Base-by-base conservation (phyloP, 1,140 invertebrate species). In the Cephus cinctus region DNA sequence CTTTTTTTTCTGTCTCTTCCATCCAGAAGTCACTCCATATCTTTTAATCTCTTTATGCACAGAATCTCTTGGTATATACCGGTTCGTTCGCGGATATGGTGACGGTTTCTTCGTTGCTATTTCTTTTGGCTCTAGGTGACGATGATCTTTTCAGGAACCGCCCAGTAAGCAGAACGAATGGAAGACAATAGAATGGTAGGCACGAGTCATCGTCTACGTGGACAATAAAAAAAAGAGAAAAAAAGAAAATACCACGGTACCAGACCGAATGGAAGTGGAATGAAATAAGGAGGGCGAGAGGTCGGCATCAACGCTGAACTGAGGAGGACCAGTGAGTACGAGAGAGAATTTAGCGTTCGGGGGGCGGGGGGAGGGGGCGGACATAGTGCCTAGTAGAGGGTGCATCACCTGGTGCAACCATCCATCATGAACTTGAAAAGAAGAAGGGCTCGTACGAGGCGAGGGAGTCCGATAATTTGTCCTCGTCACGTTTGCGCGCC, bases 341-440 rank as follows among this genome's bases (percentile, higher is more conserved):
- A 36, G 19, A 36, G 14, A 18, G 8, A 36, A 18, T 14, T 18
- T 15, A 18, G 14, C 8, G 14, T n/a, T 36, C 34, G 3, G 8
- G 19, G 14, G 34, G 34, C 14, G 39, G 25, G n/a, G 25, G n/a
- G 25, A 27, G 25, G n/a, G 25, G 25, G 25, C 6, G 25, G 25
- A n/a, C n/a, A n/a, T n/a, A 27, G 25, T n/a, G 6, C n/a, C 25
- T n/a, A n/a, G 25, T 15, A n/a, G 39, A 53, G 58, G 61, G 55
- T 56, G 63, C 63, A 67, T 70, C 67, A 70, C 65, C 67, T 70
- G 67, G 67, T 59, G 36, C 53, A 54, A 63, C 43, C 60, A 70
- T 70, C 61, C 55, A 70, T 70, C 67, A 70, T 30, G 39, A 21
- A 20, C 42, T 43, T 46, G 40, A 36, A 36, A 6, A 18, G 32